Evolutionary conservation across 2,888 invertebrate species (phyloP), one percentile per base, ranked within the genome.

Genomic region (Tricholauxania praeusta): DNA sequence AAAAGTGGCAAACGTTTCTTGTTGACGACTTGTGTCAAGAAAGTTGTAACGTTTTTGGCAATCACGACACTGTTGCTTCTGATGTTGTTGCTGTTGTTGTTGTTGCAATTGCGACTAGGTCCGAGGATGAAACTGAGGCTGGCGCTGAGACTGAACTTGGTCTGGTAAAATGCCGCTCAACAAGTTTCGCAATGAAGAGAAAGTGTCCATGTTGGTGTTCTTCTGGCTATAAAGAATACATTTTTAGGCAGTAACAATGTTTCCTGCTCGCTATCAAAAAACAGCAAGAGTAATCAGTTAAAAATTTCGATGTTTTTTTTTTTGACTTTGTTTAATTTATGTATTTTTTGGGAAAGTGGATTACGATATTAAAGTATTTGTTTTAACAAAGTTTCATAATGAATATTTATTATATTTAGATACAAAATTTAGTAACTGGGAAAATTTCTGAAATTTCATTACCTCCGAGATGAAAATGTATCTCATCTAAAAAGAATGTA

Each of bases 121-220:
- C 39, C 10, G 39, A 39, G 39, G 39, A 39, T 39, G 39, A 39
- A 39, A 39, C 39, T 39, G 39, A 10, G 39, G 39, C 39, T 39
- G 39, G 39, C 39, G 39, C 39, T 39, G 39, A 39, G 39, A 39
- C 39, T 63, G 63, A 63, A 63, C 63, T 63, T 47, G 63, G 63
- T 63, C 63, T 47, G 63, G 59, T 48, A 48, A 59, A 68, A 68
- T 57, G 68, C 32, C n/a, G 59, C 53, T 7, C 17, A 47, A 59
- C 60, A 8, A 48, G 68, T 48, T 52, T 39, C 62, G 68, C 59
- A 52, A 80, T 81, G 79, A 81, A 82, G 83, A 84, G 83, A 84
- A 84, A 84, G 84, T 84, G 83, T 82, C 79, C 80, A 80, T 77
- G 76, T 75, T 78, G 78, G 78, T 81, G 82, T 83, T 84, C 84